Conservation (phyloP, 2,797 vertebrate genomes). For the Tolypeutes matacus region DNA sequence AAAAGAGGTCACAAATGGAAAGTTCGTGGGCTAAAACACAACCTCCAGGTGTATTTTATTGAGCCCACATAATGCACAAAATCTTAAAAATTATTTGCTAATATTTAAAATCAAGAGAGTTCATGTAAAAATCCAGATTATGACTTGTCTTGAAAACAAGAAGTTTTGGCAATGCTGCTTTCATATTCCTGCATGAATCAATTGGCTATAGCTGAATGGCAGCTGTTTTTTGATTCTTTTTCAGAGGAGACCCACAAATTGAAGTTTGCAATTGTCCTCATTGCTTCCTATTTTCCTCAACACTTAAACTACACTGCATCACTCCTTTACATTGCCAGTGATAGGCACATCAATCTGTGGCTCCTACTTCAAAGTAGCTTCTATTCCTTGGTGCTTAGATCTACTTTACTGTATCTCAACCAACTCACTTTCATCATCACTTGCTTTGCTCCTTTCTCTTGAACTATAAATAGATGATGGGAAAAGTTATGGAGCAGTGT, state of each 20-base stretch:
- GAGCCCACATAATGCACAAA: not conserved
- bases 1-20: not conserved
- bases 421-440: not conserved
- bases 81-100: not conserved
- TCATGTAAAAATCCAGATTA: not conserved
- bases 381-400: not conserved
- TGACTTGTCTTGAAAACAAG: not conserved
- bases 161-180: not conserved
- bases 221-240: not conserved
- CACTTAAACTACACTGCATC: not conserved
- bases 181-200: not conserved
- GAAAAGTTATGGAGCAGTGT: not conserved
- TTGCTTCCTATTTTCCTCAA: not conserved
- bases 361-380: not conserved
- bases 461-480: not conserved
- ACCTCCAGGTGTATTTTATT: not conserved
- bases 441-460: not conserved
- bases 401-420: not conserved
- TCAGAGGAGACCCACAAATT: not conserved
- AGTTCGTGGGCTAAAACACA: not conserved
- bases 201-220: not conserved
- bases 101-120: constrained; percentile 26
- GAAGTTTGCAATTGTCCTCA: not conserved
- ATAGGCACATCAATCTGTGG: not conserved
- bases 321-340: not conserved